Evolutionary conservation across 2,113 vertebrate genomes (phyloP).

Genomic region (Synodontis membranacea): DNA sequence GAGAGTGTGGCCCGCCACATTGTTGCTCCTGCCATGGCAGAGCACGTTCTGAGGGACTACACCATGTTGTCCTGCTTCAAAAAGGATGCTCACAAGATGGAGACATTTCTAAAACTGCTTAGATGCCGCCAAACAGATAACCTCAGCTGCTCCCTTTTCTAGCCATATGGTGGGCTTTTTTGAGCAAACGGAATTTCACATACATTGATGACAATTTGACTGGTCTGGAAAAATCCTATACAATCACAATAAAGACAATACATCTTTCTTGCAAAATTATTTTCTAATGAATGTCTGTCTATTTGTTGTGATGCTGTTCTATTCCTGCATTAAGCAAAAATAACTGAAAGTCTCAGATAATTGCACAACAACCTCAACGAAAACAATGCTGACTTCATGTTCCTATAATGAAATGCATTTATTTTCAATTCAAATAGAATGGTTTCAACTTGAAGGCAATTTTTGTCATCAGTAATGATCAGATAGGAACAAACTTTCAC

Average conservation of each 20-base stretch:
- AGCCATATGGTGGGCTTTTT: background rate
- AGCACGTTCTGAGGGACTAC: slow-evolving; percentile 54
- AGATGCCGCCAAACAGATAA: slow-evolving; percentile 47
- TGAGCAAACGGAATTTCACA: background rate
- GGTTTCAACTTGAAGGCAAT: too few relatives aligned
- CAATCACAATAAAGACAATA: background rate
- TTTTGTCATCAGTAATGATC: background rate
- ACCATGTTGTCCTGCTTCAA: slow-evolving; percentile 54
- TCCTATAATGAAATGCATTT: background rate
- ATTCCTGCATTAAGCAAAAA: background rate
- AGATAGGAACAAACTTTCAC: too few relatives aligned
- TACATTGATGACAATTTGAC: background rate
- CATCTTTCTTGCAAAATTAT: background rate
- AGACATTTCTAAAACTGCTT: slow-evolving; percentile 59
- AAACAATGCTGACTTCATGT: background rate
- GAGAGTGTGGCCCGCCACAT: background rate
- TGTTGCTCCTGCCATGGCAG: slow-evolving; percentile 3
- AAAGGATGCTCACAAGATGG: slow-evolving; percentile 60
- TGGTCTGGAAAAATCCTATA: background rate
- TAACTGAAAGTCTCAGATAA: background rate
- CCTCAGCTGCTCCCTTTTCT: slow-evolving; percentile 47
- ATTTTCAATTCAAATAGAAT: background rate
- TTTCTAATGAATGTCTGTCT: background rate
- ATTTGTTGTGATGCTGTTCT: background rate
- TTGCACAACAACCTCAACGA: background rate